Conservation (phyloP, 2,888 invertebrate species). For the Lepidochitona cinerea region DNA sequence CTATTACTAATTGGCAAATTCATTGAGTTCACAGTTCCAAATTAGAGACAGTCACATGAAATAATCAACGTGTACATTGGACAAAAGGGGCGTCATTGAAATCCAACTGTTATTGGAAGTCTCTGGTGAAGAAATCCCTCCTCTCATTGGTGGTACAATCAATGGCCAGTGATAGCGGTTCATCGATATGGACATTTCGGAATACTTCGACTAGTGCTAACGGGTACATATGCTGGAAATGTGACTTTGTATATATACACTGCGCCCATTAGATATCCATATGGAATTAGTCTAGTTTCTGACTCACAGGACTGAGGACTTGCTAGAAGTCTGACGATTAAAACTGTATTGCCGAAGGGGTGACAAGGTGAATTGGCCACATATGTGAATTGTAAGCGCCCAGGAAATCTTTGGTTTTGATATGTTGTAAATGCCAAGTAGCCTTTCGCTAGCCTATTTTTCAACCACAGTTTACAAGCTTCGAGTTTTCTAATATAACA, state of each 20-base stretch:
- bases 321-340: not conserved
- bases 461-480: too few relatives aligned
- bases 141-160: not conserved
- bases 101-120: too few relatives aligned
- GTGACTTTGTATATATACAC: not conserved
- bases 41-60: too few relatives aligned
- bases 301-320: not conserved
- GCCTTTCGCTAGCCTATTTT: too few relatives aligned
- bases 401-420: not conserved
- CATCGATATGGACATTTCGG: not conserved
- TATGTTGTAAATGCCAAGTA: not conserved
- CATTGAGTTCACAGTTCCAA: too few relatives aligned
- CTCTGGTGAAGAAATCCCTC: not conserved
- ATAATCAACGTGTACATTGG: too few relatives aligned
- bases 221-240: not conserved
- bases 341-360: not conserved
- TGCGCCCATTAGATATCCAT: not conserved
- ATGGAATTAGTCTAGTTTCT: too few relatives aligned
- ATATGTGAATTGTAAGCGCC: not conserved
- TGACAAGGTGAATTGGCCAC: not conserved
- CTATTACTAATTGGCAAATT: too few relatives aligned
- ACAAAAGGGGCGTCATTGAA: too few relatives aligned
- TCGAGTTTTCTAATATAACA: too few relatives aligned
- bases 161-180: not conserved
- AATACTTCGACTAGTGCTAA: not conserved